A percentile compares a stretch with the other conserved stretches of the same genome.
Conservation (phyloP, 92 coral and sea anemone genomes). For the Zoanthus sociatus region DNA sequence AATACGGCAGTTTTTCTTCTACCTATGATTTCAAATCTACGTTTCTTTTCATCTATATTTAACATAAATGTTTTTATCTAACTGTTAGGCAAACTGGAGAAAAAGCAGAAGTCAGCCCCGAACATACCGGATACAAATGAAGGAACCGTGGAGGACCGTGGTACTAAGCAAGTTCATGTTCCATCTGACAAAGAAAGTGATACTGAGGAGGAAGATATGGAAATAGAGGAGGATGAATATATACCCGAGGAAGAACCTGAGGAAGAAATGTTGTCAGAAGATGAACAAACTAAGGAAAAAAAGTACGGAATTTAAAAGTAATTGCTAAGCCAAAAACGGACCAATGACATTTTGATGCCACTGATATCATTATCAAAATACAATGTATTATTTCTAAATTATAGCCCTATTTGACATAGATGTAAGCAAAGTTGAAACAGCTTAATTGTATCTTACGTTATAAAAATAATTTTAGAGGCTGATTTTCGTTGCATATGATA, state of each 20-base stretch:
- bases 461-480: neutral
- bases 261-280: constrained; percentile 7
- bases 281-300: neutral
- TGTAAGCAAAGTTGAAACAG: constrained; percentile 4
- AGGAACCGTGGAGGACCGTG: neutral
- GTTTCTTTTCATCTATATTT: constrained; percentile 1
- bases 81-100: neutral
- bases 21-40: neutral
- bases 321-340: neutral
- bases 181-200: neutral
- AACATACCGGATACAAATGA: neutral
- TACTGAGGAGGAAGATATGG: constrained; percentile 8
- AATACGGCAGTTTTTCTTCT: neutral
- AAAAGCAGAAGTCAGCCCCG: neutral
- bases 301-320: neutral
- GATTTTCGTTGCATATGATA: neutral
- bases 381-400: neutral
- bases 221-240: neutral
- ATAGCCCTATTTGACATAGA: constrained; percentile 1
- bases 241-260: constrained; percentile 14
- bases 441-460: neutral
- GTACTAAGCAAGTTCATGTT: neutral
- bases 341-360: neutral
- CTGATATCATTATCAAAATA: neutral
- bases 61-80: neutral